Evolutionary conservation across 2,113 vertebrate species (phyloP).

Genomic region (Toxotes chatareus): DNA sequence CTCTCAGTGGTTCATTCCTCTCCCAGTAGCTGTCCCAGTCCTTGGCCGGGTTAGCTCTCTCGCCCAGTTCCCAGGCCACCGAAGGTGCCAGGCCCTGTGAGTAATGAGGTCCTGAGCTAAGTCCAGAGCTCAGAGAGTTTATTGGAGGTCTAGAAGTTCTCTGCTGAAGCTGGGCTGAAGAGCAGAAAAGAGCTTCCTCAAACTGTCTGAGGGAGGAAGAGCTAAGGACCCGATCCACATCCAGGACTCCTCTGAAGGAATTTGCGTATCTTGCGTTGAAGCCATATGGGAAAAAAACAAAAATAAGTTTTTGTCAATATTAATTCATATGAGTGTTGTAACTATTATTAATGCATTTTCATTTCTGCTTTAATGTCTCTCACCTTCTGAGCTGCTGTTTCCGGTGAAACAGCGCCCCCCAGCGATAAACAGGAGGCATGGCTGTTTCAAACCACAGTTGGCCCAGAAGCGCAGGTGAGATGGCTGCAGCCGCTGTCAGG

Average conservation of each 20-base stretch:
- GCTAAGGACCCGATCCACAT: constrained; percentile 78
- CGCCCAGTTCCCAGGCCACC: constrained; percentile 52
- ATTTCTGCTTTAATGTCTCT: neutral
- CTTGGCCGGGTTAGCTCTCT: constrained; percentile 54
- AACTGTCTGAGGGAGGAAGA: constrained; percentile 86
- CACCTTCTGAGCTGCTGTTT: constrained; percentile 90
- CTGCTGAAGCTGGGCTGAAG: constrained; percentile 1
- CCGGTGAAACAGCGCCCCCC: constrained; percentile 84
- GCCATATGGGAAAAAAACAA: neutral
- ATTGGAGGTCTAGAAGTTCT: neutral
- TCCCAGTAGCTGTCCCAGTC: constrained; percentile 92
- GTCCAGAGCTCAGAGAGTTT: constrained; percentile 2
- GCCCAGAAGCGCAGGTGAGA: constrained; percentile 89
- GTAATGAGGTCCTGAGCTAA: neutral
- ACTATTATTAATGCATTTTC: neutral
- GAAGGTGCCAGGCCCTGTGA: constrained; percentile 27
- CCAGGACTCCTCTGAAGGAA: constrained; percentile 83
- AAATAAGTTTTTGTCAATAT: neutral
- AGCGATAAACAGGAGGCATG: constrained; percentile 85
- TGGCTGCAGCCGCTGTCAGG: constrained; percentile 87
- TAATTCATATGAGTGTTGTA: neutral
- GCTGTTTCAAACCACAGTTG: constrained; percentile 89
- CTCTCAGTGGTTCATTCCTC: constrained; percentile 91
- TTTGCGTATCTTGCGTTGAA: constrained; percentile 82
- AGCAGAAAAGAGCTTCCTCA: constrained; percentile 90